These are phyloP conservation scores for Tachysurus vachellii DNA, from an alignment of 2,113 vertebrate genomes.

Conservation along the genomic window DNA sequence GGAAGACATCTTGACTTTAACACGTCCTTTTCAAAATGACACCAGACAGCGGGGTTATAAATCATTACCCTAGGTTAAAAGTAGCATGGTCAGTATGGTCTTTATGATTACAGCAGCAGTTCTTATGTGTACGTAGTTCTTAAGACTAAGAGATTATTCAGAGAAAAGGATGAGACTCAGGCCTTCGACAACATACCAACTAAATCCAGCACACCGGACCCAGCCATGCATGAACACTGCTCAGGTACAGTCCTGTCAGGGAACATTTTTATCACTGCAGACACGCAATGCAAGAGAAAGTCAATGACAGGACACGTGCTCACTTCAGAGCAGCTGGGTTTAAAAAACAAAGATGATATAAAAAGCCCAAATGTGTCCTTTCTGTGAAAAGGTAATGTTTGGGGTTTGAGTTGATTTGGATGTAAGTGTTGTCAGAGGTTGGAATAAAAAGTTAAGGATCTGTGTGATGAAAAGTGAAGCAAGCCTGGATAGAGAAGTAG, in stretches of 20 bases:
- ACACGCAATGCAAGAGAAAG: conserved; percentile 4
- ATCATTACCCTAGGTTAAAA: background rate
- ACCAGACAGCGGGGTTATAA: background rate
- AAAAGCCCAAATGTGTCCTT: conserved; percentile 34
- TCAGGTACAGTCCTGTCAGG: conserved; percentile 41
- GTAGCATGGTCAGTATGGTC: background rate
- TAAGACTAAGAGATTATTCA: background rate
- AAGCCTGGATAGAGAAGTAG: background rate
- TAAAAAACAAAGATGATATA: conserved; percentile 21
- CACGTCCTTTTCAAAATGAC: background rate
- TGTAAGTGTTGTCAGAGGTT: conserved; percentile 27
- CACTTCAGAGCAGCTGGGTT: conserved; percentile 21
- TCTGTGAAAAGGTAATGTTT: conserved; percentile 3
- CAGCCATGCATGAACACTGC: conserved; percentile 43
- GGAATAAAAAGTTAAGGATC: conserved; percentile 6
- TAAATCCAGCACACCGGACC: conserved; percentile 6
- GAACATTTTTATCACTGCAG: conserved; percentile 9
- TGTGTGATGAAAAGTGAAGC: conserved; percentile 42
- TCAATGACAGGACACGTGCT: background rate
- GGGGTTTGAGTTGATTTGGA: conserved; percentile 38
- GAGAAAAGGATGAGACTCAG: background rate
- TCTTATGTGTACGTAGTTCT: background rate
- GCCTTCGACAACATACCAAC: conserved; percentile 13
- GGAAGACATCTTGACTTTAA: background rate
- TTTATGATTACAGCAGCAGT: background rate